Evolutionary conservation across 92 coral and sea anemone species (phyloP).

Genomic region (Siderastrea radians): DNA sequence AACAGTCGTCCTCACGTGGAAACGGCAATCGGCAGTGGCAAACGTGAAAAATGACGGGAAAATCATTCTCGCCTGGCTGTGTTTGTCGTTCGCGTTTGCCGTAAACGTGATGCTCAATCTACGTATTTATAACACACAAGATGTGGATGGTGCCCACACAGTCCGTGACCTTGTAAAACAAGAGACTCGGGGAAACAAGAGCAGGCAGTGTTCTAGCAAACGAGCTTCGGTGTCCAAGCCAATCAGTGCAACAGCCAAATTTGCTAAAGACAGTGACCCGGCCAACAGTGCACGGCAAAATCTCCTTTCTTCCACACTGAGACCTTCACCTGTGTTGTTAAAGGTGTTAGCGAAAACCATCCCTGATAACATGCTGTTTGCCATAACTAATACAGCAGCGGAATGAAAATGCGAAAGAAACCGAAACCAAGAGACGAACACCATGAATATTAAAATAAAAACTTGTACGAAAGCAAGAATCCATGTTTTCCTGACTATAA

Average conservation of each 20-base stretch:
- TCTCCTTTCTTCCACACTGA: background rate
- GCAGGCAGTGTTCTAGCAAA: background rate
- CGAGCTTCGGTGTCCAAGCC: background rate
- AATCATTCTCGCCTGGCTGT: too few relatives aligned
- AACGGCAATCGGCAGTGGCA: too few relatives aligned
- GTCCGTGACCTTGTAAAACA: slow-evolving; percentile 8
- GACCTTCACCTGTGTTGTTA: background rate
- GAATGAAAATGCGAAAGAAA: background rate
- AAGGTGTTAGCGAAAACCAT: background rate
- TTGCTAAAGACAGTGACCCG: background rate
- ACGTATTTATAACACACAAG: too few relatives aligned
- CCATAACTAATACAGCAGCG: background rate
- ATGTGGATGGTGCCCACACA: too few relatives aligned
- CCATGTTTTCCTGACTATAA: background rate
- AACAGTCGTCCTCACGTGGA: too few relatives aligned
- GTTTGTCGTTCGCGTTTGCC: too few relatives aligned
- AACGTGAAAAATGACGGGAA: too few relatives aligned
- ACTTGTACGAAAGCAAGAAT: background rate
- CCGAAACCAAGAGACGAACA: slow-evolving; percentile 7
- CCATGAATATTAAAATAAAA: background rate
- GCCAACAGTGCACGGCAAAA: background rate
- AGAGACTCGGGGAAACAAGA: background rate
- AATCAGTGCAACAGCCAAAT: background rate
- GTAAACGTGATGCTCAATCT: too few relatives aligned
- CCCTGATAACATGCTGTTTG: background rate